Evolutionary conservation across 2,888 invertebrate genomes (phyloP), one percentile per base, ranked within the genome.

Genomic region (Argyra leucocephala): DNA sequence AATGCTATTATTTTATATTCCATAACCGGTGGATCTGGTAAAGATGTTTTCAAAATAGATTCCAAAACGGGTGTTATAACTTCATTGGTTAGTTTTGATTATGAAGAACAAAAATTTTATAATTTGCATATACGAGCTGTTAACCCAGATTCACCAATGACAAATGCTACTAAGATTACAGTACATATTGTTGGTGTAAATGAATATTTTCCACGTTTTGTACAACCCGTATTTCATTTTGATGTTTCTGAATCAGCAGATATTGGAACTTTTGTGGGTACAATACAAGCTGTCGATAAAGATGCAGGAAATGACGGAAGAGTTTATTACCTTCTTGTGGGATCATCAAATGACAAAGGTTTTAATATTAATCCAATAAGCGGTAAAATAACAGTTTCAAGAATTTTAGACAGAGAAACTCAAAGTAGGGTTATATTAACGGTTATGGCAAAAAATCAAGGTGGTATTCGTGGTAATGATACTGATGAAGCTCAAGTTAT

Each of bases 401-500:
- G 90, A 67, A 87, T 87, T 74, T 83, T 91, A 68, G 93, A 94
- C 72, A 83, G 93, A 65, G 93, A 94, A 81, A 92, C 92, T 0
- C 93, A 93, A 78, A 93, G 89, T 74, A 84, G 94, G 67, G 93
- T 93, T 2, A 91, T 94, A 0, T 80, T 96, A 12, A 93, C 93
- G 0, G 94, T 96, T 0, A 85, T 96, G 82, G 96, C 96, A 0
- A 97, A 97, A 81, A 97, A 97, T 76, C 87, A 88, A 63, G 96
- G 96, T 18, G 92, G 94, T 22, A 95, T 97, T 71, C 85, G 89
- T 57, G 96, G 96, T 3, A 95, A 96, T 76, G 96, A 96, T 74
- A 96, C 95, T 0, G 96, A 95, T 75, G 94, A 93, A 80, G 96
- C 96, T 4, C 93, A 93, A 80, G 91, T 97, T 0, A 91, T 93